Conservation (phyloP, 2,113 vertebrate species). For the Phyllopteryx taeniolatus region DNA sequence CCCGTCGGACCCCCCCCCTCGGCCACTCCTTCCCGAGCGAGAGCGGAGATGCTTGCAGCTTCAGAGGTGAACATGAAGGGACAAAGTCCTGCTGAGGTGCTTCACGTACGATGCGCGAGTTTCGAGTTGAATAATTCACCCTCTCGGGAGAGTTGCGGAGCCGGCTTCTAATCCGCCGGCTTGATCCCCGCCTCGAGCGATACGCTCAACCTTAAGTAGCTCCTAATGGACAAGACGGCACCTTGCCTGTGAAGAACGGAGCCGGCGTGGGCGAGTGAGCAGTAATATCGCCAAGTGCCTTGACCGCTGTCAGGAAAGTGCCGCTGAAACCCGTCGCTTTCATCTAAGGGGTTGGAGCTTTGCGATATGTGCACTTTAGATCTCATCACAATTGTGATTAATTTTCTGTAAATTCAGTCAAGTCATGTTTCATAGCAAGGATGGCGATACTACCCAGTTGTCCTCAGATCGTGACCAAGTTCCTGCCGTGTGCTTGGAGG, state of each 20-base stretch:
- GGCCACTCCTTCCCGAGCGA: slow-evolving; percentile 28
- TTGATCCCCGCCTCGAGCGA: neutral
- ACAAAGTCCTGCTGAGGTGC: neutral
- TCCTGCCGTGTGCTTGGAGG: no score
- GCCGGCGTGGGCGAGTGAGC: neutral
- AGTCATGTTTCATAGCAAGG: no score
- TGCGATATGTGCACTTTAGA: no score
- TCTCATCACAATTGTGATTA: no score
- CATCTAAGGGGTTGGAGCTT: no score
- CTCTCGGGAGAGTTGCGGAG: neutral
- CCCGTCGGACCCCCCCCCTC: neutral
- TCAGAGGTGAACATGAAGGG: neutral
- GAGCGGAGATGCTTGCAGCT: slow-evolving; percentile 33
- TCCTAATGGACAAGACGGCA: neutral
- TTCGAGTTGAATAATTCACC: neutral
- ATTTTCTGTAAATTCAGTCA: no score
- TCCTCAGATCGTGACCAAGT: no score
- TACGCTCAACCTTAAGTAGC: slow-evolving; percentile 1
- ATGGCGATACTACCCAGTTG: no score
- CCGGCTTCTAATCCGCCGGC: neutral
- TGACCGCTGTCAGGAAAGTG: neutral
- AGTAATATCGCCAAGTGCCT: neutral
- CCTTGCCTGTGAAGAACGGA: no score
- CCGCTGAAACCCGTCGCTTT: neutral
- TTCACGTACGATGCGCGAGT: neutral